Evolutionary conservation across 2,888 invertebrate species (phyloP).

Genomic region (Arctia plantaginis): DNA sequence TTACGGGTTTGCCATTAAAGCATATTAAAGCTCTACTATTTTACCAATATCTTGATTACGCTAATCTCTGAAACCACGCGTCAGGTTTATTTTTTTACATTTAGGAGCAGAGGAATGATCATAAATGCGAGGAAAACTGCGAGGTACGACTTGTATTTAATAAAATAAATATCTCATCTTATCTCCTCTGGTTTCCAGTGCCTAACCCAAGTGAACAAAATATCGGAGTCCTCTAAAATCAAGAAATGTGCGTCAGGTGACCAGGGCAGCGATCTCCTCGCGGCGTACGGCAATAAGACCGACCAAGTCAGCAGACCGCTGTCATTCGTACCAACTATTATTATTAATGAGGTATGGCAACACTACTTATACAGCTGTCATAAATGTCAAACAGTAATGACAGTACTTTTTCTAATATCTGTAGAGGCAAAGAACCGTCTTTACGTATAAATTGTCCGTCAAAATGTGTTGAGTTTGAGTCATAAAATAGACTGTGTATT

Average conservation of each 20-base stretch:
- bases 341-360: conserved; percentile 86
- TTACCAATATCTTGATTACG: too few relatives aligned
- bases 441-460: too few relatives aligned
- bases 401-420: neutral
- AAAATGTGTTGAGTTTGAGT: too few relatives aligned
- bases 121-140: too few relatives aligned
- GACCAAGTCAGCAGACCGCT: conserved; percentile 84
- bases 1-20: too few relatives aligned
- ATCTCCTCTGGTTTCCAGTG: conserved; percentile 67
- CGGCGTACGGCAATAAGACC: conserved; percentile 86
- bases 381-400: neutral
- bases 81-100: too few relatives aligned
- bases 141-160: too few relatives aligned
- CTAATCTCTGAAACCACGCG: too few relatives aligned
- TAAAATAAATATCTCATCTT: neutral
- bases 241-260: conserved; percentile 69
- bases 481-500: too few relatives aligned
- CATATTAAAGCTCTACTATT: too few relatives aligned
- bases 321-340: conserved; percentile 88
- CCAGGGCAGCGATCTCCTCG: conserved; percentile 75
- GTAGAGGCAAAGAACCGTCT: too few relatives aligned
- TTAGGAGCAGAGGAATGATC: too few relatives aligned
- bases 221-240: conserved; percentile 59
- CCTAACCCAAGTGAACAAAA: conserved; percentile 62
- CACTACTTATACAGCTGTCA: neutral